These are phyloP conservation scores for Tenrec ecaudatus DNA, from an alignment of 2,113 vertebrate species.

Conservation along the genomic window DNA sequence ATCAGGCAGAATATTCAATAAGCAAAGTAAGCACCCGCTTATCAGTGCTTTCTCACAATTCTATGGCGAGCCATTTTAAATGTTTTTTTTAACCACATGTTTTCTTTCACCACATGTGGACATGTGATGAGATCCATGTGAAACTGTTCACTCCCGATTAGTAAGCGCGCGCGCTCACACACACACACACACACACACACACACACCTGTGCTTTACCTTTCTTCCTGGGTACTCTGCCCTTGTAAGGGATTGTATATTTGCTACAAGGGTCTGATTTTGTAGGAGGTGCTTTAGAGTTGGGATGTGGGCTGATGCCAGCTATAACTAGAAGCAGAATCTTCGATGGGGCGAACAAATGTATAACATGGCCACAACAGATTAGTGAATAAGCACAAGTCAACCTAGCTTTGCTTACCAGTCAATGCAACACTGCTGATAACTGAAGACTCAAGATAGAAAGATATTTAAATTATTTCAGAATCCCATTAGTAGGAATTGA, in stretches of 20 bases:
- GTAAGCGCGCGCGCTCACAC: too few species aligned
- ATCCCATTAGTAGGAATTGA: slow-evolving; percentile 72
- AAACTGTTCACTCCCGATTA: too few species aligned
- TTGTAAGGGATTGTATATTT: neutral
- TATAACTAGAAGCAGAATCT: neutral
- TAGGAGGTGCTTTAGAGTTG: neutral
- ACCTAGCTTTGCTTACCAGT: neutral
- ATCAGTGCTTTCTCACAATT: neutral
- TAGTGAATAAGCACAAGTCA: neutral
- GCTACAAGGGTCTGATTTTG: neutral
- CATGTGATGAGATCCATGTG: too few species aligned
- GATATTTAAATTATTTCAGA: slow-evolving; percentile 66
- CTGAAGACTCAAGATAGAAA: slow-evolving; percentile 60
- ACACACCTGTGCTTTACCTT: too few species aligned
- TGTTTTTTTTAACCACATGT: too few species aligned
- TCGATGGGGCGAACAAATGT: neutral
- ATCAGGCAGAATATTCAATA: neutral
- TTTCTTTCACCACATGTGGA: too few species aligned
- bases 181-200: too few species aligned
- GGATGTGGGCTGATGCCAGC: neutral
- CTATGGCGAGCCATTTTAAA: too few species aligned
- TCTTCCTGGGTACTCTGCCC: neutral
- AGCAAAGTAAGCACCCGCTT: neutral
- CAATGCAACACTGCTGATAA: slow-evolving; percentile 14
- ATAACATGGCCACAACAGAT: neutral